Evolutionary conservation across 2,888 invertebrate genomes (phyloP), one percentile per base, ranked within the genome.

Genomic region (Synergus itoensis): DNA sequence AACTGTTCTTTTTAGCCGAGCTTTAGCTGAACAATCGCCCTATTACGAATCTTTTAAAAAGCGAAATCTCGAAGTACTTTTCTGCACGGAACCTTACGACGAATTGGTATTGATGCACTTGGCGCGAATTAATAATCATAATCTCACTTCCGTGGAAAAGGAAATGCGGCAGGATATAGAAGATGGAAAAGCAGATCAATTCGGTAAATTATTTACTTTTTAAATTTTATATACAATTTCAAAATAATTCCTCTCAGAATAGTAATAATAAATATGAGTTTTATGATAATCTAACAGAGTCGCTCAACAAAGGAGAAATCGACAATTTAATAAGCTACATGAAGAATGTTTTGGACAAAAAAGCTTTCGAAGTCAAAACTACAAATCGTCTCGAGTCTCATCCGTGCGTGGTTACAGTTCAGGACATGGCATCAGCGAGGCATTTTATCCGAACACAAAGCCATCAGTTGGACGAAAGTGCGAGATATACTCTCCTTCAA

Each of bases 21-120:
- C 95, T 81, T 93, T 99, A 77, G 99, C 99, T 0, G 98, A 98
- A 92, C 95, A 96, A 0, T 99, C 99, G 0, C 99, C 99, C 0
- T 99, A 99, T 91, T 98, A 96, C 88, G 99, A 99, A 93, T 96
- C 97, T 14, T 93, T 99, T 18, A 97, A 97, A 90, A 96, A 96
- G 89, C 96, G 96, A 76, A 95, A 97, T 86, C 95, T 97, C 7
- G 98, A 99, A 93, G 99, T 99, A 0, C 92, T 99, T 16, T 99
- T 98, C 93, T 98, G 99, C 89, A 99, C 97, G 88, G 99, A 99
- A 90, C 96, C 97, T n/a, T 98, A 99, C 87, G 99, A 99, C 92
- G 99, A 99, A 92, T 93, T 99, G 77, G 98, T 99, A 4, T 93
- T 99, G 28, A 95, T 98, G 94, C 98, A 99, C 88, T 92, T 99